phyloP scores from a whole-genome alignment of 1,140 invertebrate genomes.

The Mercenaria mercenaria region DNA sequence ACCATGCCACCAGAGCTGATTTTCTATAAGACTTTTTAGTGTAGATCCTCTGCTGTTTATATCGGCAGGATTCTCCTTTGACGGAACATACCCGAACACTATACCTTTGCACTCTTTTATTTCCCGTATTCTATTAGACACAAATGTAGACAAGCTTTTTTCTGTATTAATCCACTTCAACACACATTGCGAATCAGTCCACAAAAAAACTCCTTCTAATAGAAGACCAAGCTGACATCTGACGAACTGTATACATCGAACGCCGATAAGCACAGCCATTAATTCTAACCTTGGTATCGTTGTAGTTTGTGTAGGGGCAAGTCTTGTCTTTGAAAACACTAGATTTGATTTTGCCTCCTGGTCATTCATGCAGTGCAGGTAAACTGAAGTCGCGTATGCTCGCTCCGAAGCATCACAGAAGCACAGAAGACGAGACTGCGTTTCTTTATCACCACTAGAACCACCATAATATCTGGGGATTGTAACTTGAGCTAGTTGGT shows the following conservation, averaged over 20 bases:
- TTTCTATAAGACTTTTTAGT: neutral
- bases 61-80: conserved; percentile 18
- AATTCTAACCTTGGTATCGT: conserved; percentile 14
- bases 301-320: neutral
- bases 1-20: neutral
- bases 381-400: neutral
- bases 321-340: too few relatives aligned
- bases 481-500: neutral
- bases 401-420: conserved; percentile 31
- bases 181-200: conserved; percentile 29
- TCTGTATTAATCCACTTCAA: neutral
- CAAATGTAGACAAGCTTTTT: neutral
- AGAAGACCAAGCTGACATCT: neutral
- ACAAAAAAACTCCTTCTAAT: neutral
- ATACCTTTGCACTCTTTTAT: neutral
- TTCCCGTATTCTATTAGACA: neutral
- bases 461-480: too few relatives aligned
- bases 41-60: neutral
- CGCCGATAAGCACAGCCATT: too few relatives aligned
- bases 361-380: neutral
- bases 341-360: neutral
- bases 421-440: neutral
- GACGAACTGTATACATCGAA: neutral
- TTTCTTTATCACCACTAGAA: too few relatives aligned
- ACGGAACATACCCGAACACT: neutral